Evolutionary conservation across 2,113 vertebrate species (phyloP), one percentile per base, ranked within the genome.

Genomic region (Symphodus melops): DNA sequence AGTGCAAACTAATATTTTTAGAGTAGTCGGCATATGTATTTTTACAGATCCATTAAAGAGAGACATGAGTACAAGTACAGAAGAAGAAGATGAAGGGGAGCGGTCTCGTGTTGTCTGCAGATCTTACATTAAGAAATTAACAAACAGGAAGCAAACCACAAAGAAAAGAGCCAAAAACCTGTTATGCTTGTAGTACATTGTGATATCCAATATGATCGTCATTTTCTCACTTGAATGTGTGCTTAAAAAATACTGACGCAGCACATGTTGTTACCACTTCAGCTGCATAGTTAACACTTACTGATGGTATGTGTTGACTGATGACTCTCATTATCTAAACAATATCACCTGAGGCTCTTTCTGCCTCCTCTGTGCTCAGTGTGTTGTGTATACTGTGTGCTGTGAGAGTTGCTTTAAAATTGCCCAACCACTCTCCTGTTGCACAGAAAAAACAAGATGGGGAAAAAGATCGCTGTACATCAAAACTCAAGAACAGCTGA

Each of bases 381-480:
- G 62, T 49, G 52, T 65, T 52, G 48, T 67, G 33, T 77, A 59
- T 48, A 55, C 28, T 19, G 51, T 19, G 51, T 41, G 25, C 20
- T n/a, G 49, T 46, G 25, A 44, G 13, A n/a, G 57, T 12, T 75
- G 72, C 69, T 80, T 78, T 76, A 44, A 83, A 74, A 67, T 39
- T 68, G 41, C 52, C 61, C 69, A 71, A 66, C 59, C 74, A 73
- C 63, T 49, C 63, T 54, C 1, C 37, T 53, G 37, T 44, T 20
- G n/a, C 49, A 58, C 57, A 77, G 72, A 20, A 81, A 79, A 75
- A 59, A 33, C 5, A 33, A 63, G 44, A 74, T 17, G 13, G 33
- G 25, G 28, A 75, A 77, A 71, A 68, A 72, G 59, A 61, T 3
- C 51, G 58, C 63, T 79, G 61, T n/a, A 44, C 16, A 25, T 68